Evolutionary conservation across 2,888 invertebrate genomes (phyloP).

Genomic region (Meteorus colon): DNA sequence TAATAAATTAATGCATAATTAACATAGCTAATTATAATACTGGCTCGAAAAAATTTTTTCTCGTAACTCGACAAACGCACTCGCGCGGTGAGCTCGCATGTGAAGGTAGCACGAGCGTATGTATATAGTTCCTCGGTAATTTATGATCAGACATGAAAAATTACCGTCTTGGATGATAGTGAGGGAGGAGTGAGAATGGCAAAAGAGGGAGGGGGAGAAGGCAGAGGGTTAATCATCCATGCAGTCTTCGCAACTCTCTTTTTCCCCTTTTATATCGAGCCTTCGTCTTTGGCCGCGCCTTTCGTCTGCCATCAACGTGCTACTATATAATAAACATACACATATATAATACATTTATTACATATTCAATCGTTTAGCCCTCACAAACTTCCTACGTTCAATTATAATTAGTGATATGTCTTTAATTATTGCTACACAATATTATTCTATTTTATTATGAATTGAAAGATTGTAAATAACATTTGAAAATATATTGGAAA

Average conservation of each 20-base stretch:
- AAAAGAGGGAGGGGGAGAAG: neutral
- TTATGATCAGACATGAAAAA: slow-evolving; percentile 73
- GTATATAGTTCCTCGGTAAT: slow-evolving; percentile 61
- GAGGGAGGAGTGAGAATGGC: slow-evolving; percentile 15
- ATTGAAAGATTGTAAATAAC: too few relatives aligned
- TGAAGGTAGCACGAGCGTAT: slow-evolving; percentile 57
- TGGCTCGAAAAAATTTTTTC: slow-evolving; percentile 65
- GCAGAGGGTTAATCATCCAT: slow-evolving; percentile 69
- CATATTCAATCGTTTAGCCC: slow-evolving; percentile 28
- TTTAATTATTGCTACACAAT: neutral
- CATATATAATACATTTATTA: neutral
- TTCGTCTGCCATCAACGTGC: neutral
- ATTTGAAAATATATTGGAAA: too few relatives aligned
- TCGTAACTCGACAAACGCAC: slow-evolving; percentile 66
- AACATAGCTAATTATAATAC: slow-evolving; percentile 73
- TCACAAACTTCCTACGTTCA: slow-evolving; percentile 1
- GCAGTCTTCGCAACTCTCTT: slow-evolving; percentile 56
- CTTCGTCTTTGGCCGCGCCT: neutral
- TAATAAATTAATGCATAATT: slow-evolving; percentile 73
- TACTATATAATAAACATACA: neutral
- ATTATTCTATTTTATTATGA: too few relatives aligned
- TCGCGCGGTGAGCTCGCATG: slow-evolving; percentile 59
- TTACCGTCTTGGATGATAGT: slow-evolving; percentile 66
- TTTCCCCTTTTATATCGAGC: slow-evolving; percentile 38
- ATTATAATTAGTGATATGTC: neutral